These are phyloP conservation scores for Campylorhamphus procurvoides DNA, from an alignment of 2,113 vertebrate genomes.

Conservation along the genomic window DNA sequence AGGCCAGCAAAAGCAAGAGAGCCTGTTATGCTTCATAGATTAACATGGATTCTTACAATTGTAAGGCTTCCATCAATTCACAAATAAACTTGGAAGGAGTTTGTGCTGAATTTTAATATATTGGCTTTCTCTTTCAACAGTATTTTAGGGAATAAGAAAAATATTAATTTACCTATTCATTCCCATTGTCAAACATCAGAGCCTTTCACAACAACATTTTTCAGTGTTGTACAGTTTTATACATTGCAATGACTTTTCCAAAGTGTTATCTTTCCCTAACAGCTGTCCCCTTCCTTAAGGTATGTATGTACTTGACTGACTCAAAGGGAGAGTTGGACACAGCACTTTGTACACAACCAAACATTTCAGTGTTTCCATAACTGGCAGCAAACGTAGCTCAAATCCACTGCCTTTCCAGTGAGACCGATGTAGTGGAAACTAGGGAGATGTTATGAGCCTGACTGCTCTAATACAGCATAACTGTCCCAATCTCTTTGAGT, in stretches of 20 bases:
- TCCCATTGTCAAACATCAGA: conserved; percentile 29
- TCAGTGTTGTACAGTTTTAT: neutral
- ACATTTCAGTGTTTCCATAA: neutral
- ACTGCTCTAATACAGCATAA: neutral
- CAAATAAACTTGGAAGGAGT: conserved; percentile 15
- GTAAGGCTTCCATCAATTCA: neutral
- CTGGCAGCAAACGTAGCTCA: neutral
- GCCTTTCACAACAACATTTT: neutral
- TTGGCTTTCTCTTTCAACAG: conserved; percentile 22
- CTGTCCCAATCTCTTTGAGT: neutral
- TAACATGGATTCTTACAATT: neutral
- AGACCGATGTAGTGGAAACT: neutral
- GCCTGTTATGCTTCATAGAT: neutral
- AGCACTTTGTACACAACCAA: neutral
- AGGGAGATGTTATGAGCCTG: neutral
- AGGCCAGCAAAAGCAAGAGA: neutral
- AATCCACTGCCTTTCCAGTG: neutral
- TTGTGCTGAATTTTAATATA: conserved; percentile 11
- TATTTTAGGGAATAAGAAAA: neutral
- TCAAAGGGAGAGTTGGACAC: neutral
- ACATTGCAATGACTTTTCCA: neutral
- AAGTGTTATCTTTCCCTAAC: neutral
- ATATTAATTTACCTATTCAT: conserved; percentile 5
- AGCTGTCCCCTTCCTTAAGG: neutral
- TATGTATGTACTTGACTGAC: neutral